These are phyloP conservation scores for Cygnus olor DNA, from an alignment of 2,797 vertebrate genomes.

Conservation along the genomic window DNA sequence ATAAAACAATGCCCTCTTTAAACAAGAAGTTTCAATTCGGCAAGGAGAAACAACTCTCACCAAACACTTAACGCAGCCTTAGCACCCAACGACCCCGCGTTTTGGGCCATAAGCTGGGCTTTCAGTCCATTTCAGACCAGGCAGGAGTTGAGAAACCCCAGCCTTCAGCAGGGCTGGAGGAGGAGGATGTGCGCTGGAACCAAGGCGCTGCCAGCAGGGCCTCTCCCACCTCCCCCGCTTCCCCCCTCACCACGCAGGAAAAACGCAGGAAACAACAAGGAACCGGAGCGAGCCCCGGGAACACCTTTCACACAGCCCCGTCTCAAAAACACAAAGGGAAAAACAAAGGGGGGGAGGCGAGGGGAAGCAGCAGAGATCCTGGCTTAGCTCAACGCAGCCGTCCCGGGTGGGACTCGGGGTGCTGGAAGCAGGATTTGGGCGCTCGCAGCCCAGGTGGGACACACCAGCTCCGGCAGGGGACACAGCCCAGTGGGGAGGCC, in stretches of 20 bases:
- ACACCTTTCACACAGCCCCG: background rate
- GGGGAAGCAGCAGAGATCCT: background rate
- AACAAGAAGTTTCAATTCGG: background rate
- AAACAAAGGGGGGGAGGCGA: accelerated
- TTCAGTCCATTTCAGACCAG: background rate
- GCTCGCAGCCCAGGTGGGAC: background rate
- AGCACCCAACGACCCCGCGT: background rate
- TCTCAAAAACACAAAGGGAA: background rate
- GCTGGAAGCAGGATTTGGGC: background rate
- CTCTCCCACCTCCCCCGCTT: background rate
- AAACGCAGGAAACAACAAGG: background rate
- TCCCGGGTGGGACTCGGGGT: background rate
- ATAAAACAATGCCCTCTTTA: background rate
- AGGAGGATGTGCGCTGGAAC: background rate
- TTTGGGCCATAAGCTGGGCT: background rate
- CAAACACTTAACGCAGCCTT: background rate
- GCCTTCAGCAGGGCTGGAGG: background rate
- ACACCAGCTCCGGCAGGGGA: no score
- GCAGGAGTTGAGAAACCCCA: no score
- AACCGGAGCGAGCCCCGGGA: background rate
- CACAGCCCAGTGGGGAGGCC: no score
- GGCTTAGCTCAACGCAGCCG: background rate
- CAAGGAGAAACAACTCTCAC: background rate
- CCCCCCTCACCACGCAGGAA: background rate
- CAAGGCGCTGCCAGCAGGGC: background rate